Evolutionary conservation across 2,888 invertebrate genomes (phyloP).

Genomic region (Eilema griseolum): DNA sequence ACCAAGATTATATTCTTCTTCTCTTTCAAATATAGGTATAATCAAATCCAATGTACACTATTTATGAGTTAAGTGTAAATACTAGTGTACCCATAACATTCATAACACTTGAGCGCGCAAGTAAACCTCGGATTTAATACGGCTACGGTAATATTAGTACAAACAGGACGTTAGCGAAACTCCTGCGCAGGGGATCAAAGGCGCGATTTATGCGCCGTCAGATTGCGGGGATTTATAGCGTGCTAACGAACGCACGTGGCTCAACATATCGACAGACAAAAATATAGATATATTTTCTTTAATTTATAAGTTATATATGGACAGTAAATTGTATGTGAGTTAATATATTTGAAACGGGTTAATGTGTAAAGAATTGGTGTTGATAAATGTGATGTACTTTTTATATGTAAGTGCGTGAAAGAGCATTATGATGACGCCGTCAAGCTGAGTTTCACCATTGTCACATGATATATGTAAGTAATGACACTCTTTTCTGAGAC

Average conservation of each 20-base stretch:
- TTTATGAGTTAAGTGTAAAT: not conserved
- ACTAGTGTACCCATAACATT: not conserved
- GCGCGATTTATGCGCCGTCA: constrained; percentile 55
- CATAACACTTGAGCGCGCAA: not conserved
- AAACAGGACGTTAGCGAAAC: constrained; percentile 45
- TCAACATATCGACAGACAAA: constrained; percentile 25
- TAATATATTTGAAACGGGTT: too few relatives aligned
- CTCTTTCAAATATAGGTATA: too few relatives aligned
- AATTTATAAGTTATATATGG: not conserved
- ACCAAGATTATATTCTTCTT: too few relatives aligned
- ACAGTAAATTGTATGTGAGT: not conserved
- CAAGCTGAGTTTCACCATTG: too few relatives aligned
- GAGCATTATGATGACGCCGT: too few relatives aligned
- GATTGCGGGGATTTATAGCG: constrained; percentile 60
- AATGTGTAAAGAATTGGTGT: too few relatives aligned
- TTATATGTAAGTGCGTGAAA: too few relatives aligned
- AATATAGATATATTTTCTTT: not conserved
- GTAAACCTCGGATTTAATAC: constrained; percentile 8
- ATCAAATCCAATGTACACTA: not conserved
- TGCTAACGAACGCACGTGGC: constrained; percentile 56
- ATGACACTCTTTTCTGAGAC: too few relatives aligned
- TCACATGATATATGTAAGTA: too few relatives aligned
- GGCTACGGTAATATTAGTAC: constrained; percentile 37
- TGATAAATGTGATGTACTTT: not conserved
- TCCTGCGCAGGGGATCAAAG: constrained; percentile 57